Percentiles rank a stretch among this genome's conserved stretches.
phyloP scores from a whole-genome alignment of 2,888 invertebrate genomes.

The Lasioglossum leucozonium region DNA sequence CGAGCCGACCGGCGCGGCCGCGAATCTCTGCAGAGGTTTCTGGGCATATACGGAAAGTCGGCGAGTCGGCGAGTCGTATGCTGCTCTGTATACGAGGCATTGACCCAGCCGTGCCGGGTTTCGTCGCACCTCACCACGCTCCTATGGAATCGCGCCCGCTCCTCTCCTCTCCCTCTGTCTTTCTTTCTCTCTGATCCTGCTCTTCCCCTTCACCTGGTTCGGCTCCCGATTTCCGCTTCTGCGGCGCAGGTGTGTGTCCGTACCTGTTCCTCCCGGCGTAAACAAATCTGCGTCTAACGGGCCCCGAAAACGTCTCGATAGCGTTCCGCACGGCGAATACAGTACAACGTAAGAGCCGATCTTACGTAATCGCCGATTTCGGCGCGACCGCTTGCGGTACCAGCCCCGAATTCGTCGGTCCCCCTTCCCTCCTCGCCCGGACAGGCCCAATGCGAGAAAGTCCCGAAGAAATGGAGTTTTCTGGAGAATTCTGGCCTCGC shows the following conservation, averaged over 20 bases:
- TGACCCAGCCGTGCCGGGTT: slow-evolving; percentile 77
- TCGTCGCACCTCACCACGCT: slow-evolving; percentile 47
- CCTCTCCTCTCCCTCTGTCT: not conserved
- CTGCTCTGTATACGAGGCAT: slow-evolving; percentile 83
- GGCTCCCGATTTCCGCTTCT: not conserved
- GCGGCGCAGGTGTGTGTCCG: slow-evolving; percentile 28
- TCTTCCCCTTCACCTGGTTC: not conserved
- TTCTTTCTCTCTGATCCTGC: too few species aligned
- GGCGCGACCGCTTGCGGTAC: slow-evolving; percentile 21
- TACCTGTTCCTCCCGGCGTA: slow-evolving; percentile 46
- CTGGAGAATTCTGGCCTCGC: not conserved
- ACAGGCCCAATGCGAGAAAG: slow-evolving; percentile 30
- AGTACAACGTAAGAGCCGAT: slow-evolving; percentile 22
- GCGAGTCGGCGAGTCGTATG: slow-evolving; percentile 74
- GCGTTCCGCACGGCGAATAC: slow-evolving; percentile 24
- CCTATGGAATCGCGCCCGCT: slow-evolving; percentile 21
- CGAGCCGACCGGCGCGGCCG: slow-evolving; percentile 71
- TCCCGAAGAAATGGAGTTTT: slow-evolving; percentile 12
- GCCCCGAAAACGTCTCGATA: slow-evolving; percentile 44
- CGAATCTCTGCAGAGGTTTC: slow-evolving; percentile 78
- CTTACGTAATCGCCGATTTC: slow-evolving; percentile 67
- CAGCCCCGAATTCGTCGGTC: slow-evolving; percentile 24
- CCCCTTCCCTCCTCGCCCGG: too few species aligned
- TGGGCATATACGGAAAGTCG: slow-evolving; percentile 79
- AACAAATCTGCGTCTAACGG: slow-evolving; percentile 76